These are phyloP conservation scores for Gobio gobio DNA, from an alignment of 2,113 vertebrate species.

Conservation along the genomic window DNA sequence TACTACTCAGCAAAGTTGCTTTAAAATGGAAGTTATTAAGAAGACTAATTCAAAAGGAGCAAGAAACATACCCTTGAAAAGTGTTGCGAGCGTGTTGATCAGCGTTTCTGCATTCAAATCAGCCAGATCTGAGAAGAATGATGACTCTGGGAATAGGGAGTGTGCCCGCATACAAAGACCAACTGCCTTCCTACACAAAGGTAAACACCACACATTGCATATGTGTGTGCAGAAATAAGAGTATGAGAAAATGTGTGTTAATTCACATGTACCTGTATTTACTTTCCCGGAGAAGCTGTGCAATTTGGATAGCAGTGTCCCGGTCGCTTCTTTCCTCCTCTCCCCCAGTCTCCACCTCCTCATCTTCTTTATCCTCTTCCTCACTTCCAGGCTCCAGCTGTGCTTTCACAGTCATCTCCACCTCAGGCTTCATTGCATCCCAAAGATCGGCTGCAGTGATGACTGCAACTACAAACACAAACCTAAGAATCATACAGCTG, in stretches of 20 bases:
- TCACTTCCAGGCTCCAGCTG: slow-evolving; percentile 71
- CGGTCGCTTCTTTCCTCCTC: slow-evolving; percentile 69
- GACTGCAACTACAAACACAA: slow-evolving; percentile 64
- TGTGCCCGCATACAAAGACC: slow-evolving; percentile 76
- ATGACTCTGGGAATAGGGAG: slow-evolving; percentile 73
- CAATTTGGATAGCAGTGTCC: slow-evolving; percentile 76
- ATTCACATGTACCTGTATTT: slow-evolving; percentile 84
- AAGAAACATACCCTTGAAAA: slow-evolving; percentile 83
- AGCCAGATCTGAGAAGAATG: slow-evolving; percentile 76
- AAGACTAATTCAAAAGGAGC: neutral
- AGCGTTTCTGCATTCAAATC: slow-evolving; percentile 66
- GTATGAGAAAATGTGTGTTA: neutral
- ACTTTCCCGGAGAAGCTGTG: slow-evolving; percentile 80
- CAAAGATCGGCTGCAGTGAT: slow-evolving; percentile 88
- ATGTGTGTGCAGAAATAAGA: neutral
- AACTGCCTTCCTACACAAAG: slow-evolving; percentile 80
- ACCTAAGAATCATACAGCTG: neutral
- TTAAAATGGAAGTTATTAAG: neutral
- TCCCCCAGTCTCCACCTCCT: slow-evolving; percentile 52
- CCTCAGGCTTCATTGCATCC: slow-evolving; percentile 92
- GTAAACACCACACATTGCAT: neutral
- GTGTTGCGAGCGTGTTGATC: slow-evolving; percentile 77
- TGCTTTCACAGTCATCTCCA: slow-evolving; percentile 75
- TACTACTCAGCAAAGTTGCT: neutral
- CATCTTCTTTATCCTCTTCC: slow-evolving; percentile 14